phyloP scores from a whole-genome alignment of 2,888 invertebrate genomes.

The Cactoblastis cactorum region DNA sequence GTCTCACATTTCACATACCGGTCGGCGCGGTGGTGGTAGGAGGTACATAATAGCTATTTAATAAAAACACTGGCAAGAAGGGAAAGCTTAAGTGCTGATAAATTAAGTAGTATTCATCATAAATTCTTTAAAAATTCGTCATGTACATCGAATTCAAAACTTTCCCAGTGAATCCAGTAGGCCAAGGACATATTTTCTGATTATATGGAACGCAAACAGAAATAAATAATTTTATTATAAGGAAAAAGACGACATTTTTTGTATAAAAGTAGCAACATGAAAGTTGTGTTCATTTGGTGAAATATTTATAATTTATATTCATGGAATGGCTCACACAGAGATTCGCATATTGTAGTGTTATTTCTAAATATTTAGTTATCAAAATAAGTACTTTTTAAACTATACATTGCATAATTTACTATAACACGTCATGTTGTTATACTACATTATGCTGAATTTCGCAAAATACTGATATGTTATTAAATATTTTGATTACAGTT shows the following conservation, averaged over 20 bases:
- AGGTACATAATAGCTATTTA: background rate
- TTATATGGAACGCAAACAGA: background rate
- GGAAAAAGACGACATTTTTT: too few relatives aligned
- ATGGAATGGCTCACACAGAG: slow-evolving; percentile 40
- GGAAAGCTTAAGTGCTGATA: too few relatives aligned
- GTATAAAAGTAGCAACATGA: too few relatives aligned
- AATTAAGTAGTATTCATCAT: too few relatives aligned
- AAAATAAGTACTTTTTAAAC: too few relatives aligned
- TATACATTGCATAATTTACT: too few relatives aligned
- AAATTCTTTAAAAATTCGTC: background rate
- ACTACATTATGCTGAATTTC: too few relatives aligned
- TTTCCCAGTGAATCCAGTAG: background rate
- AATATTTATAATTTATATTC: slow-evolving; percentile 53
- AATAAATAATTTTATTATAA: background rate
- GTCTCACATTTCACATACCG: background rate
- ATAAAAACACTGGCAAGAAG: too few relatives aligned
- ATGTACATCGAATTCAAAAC: background rate
- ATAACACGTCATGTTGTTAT: too few relatives aligned
- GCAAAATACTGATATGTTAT: too few relatives aligned
- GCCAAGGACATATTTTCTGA: background rate
- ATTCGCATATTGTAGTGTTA: slow-evolving; percentile 16
- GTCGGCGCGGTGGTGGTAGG: background rate
- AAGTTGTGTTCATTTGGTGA: slow-evolving; percentile 5
- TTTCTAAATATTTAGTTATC: slow-evolving; percentile 20
- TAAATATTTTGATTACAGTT: too few relatives aligned